phyloP scores from a whole-genome alignment of 2,888 invertebrate species.

The Bembecia ichneumoniformis region DNA sequence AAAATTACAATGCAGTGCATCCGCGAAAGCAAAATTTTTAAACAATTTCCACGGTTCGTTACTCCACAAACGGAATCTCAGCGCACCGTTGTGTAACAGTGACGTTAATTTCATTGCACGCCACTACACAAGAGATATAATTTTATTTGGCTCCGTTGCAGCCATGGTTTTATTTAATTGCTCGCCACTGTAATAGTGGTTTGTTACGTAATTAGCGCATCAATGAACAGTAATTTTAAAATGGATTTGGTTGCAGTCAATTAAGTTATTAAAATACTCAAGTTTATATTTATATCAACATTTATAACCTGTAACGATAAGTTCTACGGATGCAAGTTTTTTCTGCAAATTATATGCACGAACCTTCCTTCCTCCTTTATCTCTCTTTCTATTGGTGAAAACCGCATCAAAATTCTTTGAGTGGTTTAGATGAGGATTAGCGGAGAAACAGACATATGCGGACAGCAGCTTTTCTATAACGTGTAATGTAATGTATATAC shows the following conservation, averaged over 20 bases:
- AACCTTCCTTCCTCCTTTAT: no score
- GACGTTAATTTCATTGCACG: slow-evolving; percentile 21
- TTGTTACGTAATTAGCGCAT: background rate
- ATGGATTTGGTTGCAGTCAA: background rate
- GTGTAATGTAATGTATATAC: no score
- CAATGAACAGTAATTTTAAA: background rate
- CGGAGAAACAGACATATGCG: no score
- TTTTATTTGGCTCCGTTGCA: background rate
- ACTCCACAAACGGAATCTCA: slow-evolving; percentile 29
- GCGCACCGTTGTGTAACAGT: slow-evolving; percentile 36
- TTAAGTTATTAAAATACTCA: background rate
- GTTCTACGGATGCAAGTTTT: no score
- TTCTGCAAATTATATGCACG: no score
- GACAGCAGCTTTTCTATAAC: no score
- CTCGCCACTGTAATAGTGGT: background rate
- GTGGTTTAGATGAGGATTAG: no score
- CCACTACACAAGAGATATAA: slow-evolving; percentile 2
- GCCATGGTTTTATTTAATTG: background rate
- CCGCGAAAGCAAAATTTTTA: no score
- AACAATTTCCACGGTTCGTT: slow-evolving; percentile 21
- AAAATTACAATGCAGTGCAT: no score
- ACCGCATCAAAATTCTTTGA: no score
- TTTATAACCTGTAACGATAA: no score
- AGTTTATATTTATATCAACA: background rate
- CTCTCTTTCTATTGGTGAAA: no score